These are phyloP conservation scores for Crocuta crocuta DNA, from an alignment of 2,113 vertebrate genomes.

Conservation along the genomic window DNA sequence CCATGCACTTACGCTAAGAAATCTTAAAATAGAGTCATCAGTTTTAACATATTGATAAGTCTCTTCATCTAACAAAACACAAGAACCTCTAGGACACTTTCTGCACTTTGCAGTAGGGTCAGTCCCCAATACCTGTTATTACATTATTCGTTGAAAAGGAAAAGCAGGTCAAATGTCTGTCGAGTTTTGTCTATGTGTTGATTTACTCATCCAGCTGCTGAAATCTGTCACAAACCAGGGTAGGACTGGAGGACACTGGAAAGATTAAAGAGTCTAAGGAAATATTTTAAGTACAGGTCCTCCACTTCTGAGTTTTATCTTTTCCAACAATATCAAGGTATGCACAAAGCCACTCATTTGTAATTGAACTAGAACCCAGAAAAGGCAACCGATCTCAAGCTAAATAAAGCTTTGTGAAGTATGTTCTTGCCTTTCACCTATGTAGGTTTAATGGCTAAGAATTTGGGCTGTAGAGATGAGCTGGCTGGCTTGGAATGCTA, in stretches of 20 bases:
- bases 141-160: background rate
- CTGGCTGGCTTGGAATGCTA: background rate
- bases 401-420: conserved; percentile 1
- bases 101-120: background rate
- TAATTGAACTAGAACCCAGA: conserved; percentile 22
- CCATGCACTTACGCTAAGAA: conserved; percentile 1
- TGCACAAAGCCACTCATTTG: background rate
- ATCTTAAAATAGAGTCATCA: background rate
- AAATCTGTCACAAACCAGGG: background rate
- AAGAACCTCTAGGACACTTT: background rate
- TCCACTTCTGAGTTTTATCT: background rate
- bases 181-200: background rate
- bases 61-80: conserved; percentile 5
- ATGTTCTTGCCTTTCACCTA: background rate
- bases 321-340: background rate
- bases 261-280: background rate
- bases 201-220: background rate
- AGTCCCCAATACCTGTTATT: background rate
- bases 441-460: conserved; percentile 4
- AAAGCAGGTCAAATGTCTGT: background rate
- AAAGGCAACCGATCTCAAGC: background rate
- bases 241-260: background rate
- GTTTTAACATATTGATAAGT: background rate
- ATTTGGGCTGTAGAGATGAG: background rate
- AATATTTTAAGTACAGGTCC: background rate